Evolutionary conservation across 2,888 invertebrate genomes (phyloP).

Genomic region (Cerceris ruficornis): DNA sequence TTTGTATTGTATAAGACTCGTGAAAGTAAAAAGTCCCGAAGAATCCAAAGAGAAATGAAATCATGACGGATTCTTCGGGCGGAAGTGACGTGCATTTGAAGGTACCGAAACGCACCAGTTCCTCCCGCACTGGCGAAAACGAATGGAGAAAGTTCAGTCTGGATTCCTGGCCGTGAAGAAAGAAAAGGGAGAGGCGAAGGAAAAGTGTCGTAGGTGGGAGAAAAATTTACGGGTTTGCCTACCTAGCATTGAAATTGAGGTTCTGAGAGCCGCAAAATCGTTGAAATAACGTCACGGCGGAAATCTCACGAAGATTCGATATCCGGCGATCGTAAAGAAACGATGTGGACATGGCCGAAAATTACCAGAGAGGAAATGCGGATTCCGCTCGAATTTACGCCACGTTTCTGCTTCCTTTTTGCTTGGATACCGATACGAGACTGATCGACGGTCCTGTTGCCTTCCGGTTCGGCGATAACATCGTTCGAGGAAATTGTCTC

Average conservation of each 20-base stretch:
- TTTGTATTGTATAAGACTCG: neutral
- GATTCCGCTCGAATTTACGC: slow-evolving; percentile 37
- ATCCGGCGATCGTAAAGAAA: slow-evolving; percentile 58
- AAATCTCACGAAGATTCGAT: slow-evolving; percentile 61
- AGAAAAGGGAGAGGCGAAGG: neutral
- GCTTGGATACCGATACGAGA: neutral
- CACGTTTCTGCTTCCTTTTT: neutral
- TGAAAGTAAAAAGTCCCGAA: neutral
- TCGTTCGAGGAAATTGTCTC: neutral
- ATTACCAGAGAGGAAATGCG: slow-evolving; percentile 46
- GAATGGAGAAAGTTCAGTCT: slow-evolving; percentile 64
- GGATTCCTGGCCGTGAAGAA: slow-evolving; percentile 30
- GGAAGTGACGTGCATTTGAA: slow-evolving; percentile 65
- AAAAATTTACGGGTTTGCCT: slow-evolving; percentile 50
- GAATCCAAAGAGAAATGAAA: slow-evolving; percentile 24
- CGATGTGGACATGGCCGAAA: slow-evolving; percentile 41
- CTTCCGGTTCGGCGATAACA: neutral
- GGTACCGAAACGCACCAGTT: slow-evolving; percentile 64
- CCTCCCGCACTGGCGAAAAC: slow-evolving; percentile 48
- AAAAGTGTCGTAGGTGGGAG: neutral
- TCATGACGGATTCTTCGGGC: slow-evolving; percentile 53
- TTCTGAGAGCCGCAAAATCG: slow-evolving; percentile 63
- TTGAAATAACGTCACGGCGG: slow-evolving; percentile 61
- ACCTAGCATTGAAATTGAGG: slow-evolving; percentile 55
- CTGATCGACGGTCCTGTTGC: neutral